phyloP scores from a whole-genome alignment of 2,797 vertebrate genomes.

The Zalophus californianus region DNA sequence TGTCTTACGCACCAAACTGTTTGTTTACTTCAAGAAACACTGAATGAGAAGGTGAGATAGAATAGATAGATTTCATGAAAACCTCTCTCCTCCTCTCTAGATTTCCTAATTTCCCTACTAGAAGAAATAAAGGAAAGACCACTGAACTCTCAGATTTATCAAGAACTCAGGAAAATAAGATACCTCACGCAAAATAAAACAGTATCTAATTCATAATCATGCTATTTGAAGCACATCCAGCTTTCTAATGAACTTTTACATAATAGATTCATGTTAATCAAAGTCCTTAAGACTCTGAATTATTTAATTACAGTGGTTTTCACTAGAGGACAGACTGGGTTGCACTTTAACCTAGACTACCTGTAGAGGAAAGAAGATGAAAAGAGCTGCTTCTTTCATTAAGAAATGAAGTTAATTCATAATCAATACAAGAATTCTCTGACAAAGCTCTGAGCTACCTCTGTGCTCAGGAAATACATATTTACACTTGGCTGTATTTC shows the following conservation, averaged over 20 bases:
- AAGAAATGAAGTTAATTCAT: constrained; percentile 83
- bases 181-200: constrained; percentile 5
- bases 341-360: constrained; percentile 70
- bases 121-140: not conserved
- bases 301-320: constrained; percentile 56
- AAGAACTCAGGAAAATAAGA: constrained; percentile 46
- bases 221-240: not conserved
- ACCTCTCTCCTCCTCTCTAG: not conserved
- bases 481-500: constrained; percentile 46
- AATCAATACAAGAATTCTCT: constrained; percentile 77
- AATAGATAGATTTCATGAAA: not conserved
- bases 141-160: not conserved
- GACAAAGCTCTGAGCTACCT: constrained; percentile 54
- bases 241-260: constrained; percentile 59
- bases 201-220: constrained; percentile 54
- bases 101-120: not conserved
- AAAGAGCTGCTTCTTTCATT: constrained; percentile 74
- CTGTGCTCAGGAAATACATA: constrained; percentile 5
- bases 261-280: constrained; percentile 70
- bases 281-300: constrained; percentile 34
- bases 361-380: constrained; percentile 42
- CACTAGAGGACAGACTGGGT: not conserved
- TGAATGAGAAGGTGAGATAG: not conserved
- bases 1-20: not conserved
- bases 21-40: constrained; percentile 1